These are phyloP conservation scores for Notodromas monacha DNA, from an alignment of 2,888 invertebrate genomes.

Conservation along the genomic window DNA sequence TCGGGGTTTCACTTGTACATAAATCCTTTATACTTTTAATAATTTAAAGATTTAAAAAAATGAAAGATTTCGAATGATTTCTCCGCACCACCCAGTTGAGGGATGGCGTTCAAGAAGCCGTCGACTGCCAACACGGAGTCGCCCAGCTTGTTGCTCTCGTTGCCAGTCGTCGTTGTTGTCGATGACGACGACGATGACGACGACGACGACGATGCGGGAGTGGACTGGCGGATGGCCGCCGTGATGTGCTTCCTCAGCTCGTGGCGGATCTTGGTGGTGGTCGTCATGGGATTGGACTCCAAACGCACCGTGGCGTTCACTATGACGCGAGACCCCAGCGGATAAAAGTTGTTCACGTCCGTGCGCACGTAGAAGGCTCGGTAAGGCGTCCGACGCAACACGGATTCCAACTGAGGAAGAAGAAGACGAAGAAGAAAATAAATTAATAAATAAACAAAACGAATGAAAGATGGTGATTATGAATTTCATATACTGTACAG, in stretches of 20 bases:
- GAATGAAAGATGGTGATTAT: too few species aligned
- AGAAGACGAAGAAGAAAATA: too few species aligned
- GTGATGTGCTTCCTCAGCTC: slow-evolving; percentile 52
- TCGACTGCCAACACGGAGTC: slow-evolving; percentile 54
- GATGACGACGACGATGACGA: too few species aligned
- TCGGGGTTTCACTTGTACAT: too few species aligned
- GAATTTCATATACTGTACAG: too few species aligned
- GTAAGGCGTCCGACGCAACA: slow-evolving; percentile 67
- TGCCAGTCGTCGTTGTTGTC: too few species aligned
- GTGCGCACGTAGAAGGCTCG: slow-evolving; percentile 54
- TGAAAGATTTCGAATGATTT: too few species aligned
- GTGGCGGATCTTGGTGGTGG: slow-evolving; percentile 29
- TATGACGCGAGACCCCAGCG: slow-evolving; percentile 33
- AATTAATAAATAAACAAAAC: too few species aligned
- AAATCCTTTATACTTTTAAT: too few species aligned
- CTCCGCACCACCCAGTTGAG: too few species aligned
- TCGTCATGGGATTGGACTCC: slow-evolving; percentile 37
- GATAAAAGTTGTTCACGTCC: slow-evolving; percentile 40
- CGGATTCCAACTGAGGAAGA: slow-evolving; percentile 39
- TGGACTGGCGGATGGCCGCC: slow-evolving; percentile 48
- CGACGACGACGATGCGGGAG: too few species aligned
- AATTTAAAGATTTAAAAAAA: too few species aligned
- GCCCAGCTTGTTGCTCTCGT: slow-evolving; percentile 56
- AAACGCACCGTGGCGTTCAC: slow-evolving; percentile 52
- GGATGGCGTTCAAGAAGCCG: slow-evolving; percentile 39